phyloP scores from a whole-genome alignment of 2,113 vertebrate species.

The Lepus timidus region DNA sequence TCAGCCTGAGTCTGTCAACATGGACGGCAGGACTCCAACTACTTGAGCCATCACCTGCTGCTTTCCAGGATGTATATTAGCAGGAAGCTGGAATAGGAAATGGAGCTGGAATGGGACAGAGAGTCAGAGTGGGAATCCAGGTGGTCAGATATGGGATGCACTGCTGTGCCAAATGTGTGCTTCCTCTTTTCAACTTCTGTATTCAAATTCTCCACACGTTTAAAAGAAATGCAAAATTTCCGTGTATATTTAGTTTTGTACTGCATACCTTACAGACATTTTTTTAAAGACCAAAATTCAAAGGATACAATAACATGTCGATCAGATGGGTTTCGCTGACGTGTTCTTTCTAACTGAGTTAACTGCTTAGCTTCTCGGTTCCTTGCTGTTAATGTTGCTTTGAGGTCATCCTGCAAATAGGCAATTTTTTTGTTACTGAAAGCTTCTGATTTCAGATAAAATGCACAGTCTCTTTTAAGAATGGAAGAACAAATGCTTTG shows the following conservation, averaged over 20 bases:
- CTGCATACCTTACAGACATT: conserved; percentile 62
- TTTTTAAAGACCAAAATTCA: too few relatives aligned
- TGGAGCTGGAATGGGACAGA: too few relatives aligned
- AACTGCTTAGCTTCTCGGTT: conserved; percentile 96
- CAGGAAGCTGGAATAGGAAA: too few relatives aligned
- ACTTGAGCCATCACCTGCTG: too few relatives aligned
- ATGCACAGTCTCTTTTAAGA: conserved; percentile 35
- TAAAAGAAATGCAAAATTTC: conserved; percentile 49
- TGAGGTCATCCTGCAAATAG: conserved; percentile 95
- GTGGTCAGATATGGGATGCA: too few relatives aligned
- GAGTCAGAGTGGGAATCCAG: too few relatives aligned
- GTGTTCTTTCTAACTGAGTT: conserved; percentile 95
- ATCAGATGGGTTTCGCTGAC: conserved; percentile 97
- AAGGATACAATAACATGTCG: conserved; percentile 98
- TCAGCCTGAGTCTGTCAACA: too few relatives aligned
- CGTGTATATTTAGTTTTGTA: conserved; percentile 50
- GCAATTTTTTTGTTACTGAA: conserved; percentile 63
- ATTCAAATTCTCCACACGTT: conserved; percentile 46
- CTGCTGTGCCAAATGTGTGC: too few relatives aligned
- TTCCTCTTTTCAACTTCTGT: conserved; percentile 34
- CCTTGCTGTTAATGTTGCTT: conserved; percentile 94
- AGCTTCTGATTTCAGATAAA: conserved; percentile 46
- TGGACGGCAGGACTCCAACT: too few relatives aligned
- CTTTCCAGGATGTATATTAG: too few relatives aligned
- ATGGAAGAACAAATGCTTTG: neutral